These are phyloP conservation scores for Pluvianellus socialis DNA, from an alignment of 2,113 vertebrate genomes.

Conservation along the genomic window DNA sequence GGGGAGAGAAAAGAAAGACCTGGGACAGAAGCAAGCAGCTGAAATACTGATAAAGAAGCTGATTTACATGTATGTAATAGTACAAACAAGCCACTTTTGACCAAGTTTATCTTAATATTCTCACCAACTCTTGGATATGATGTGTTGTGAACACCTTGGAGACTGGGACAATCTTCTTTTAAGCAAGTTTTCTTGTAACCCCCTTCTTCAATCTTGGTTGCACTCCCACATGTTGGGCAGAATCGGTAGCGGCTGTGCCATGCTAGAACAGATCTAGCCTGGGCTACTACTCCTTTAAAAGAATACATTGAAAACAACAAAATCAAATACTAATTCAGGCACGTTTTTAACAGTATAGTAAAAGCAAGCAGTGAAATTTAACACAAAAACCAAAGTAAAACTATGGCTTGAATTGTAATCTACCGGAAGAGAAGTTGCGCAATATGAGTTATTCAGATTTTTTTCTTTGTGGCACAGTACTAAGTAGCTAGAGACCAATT, in stretches of 20 bases:
- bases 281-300: constrained; percentile 86
- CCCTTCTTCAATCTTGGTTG: constrained; percentile 82
- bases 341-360: not conserved
- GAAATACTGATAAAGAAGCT: not conserved
- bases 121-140: constrained; percentile 93
- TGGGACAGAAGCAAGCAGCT: not conserved
- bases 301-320: not conserved
- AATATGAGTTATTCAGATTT: not conserved
- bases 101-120: not conserved
- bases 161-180: constrained; percentile 82
- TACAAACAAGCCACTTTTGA: not conserved
- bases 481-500: not conserved
- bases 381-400: not conserved
- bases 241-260: constrained; percentile 89
- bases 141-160: constrained; percentile 88
- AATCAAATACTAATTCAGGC: not conserved
- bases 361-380: not conserved
- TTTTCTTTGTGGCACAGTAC: not conserved
- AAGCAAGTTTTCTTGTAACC: constrained; percentile 93
- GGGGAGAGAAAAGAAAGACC: not conserved
- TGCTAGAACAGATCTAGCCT: constrained; percentile 87
- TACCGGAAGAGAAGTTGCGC: not conserved
- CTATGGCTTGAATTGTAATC: not conserved
- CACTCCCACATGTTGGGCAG: constrained; percentile 89
- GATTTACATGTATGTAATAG: not conserved